phyloP scores from a whole-genome alignment of 1,140 invertebrate genomes.

The Watersipora subatra region DNA sequence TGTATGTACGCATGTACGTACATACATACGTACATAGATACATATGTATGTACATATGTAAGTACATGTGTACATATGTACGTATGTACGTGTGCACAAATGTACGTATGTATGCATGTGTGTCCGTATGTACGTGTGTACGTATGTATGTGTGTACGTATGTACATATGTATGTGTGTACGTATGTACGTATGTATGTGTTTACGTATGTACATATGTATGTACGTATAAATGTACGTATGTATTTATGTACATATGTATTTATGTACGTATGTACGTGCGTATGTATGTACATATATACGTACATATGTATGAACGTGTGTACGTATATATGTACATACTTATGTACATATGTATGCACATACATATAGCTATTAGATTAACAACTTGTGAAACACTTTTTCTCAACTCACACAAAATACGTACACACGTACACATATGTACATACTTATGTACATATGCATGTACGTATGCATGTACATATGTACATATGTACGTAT shows the following conservation, averaged over 20 bases:
- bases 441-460: too few relatives aligned
- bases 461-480: too few relatives aligned
- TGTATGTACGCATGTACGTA: too few relatives aligned
- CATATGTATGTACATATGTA: too few relatives aligned
- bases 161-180: not conserved
- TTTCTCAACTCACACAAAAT: not conserved
- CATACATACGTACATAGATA: too few relatives aligned
- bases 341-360: conserved; percentile 1
- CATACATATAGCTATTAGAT: not conserved
- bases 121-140: not conserved
- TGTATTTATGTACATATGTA: not conserved
- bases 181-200: not conserved
- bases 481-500: too few relatives aligned
- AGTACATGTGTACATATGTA: too few relatives aligned
- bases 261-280: conserved; percentile 7
- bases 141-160: not conserved
- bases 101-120: not conserved
- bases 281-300: conserved; percentile 6
- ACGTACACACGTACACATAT: too few relatives aligned
- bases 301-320: conserved; percentile 6
- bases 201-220: not conserved
- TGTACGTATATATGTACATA: conserved; percentile 3
- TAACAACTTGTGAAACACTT: not conserved
- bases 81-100: too few relatives aligned
- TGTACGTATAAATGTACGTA: not conserved